A percentile compares a stretch with the other conserved stretches of the same genome.
Evolutionary conservation across 2,888 invertebrate genomes (phyloP).

Genomic region (Tiphia femorata): DNA sequence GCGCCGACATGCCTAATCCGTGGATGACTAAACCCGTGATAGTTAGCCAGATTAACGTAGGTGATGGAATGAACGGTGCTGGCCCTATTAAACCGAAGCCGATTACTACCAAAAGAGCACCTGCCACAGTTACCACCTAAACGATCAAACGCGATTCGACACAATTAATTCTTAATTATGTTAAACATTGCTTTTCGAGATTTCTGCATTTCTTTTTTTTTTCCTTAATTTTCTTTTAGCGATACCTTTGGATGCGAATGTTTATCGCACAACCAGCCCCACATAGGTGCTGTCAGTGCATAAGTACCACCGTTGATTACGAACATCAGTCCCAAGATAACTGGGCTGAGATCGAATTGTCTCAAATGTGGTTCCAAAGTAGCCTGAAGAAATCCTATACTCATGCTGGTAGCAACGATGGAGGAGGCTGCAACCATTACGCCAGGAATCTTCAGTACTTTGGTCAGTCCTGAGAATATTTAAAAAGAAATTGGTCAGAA

Average conservation of each 20-base stretch:
- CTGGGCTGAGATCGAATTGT: conserved; percentile 77
- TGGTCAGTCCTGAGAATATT: conserved; percentile 79
- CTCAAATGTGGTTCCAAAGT: conserved; percentile 91
- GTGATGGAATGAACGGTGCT: conserved; percentile 79
- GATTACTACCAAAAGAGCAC: conserved; percentile 76
- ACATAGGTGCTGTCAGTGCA: conserved; percentile 82
- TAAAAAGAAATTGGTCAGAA: too few species aligned
- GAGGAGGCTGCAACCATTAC: conserved; percentile 79
- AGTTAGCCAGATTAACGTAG: conserved; percentile 77
- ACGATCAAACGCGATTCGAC: conserved; percentile 1
- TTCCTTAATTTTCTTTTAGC: too few species aligned
- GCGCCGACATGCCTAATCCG: conserved; percentile 86
- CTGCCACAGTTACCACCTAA: conserved; percentile 75
- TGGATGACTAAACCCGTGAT: conserved; percentile 81
- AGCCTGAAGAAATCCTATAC: conserved; percentile 89
- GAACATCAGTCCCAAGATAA: conserved; percentile 84
- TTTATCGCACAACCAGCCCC: conserved; percentile 86
- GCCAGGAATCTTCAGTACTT: conserved; percentile 80
- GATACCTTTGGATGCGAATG: conserved; percentile 76
- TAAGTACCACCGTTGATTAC: conserved; percentile 87
- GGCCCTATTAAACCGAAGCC: conserved; percentile 86
- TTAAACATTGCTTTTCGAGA: neutral
- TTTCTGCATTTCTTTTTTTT: conserved; percentile 3
- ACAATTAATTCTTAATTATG: neutral
- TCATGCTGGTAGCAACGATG: conserved; percentile 83